phyloP scores from a whole-genome alignment of 2,113 vertebrate species.

The Gulo gulo region DNA sequence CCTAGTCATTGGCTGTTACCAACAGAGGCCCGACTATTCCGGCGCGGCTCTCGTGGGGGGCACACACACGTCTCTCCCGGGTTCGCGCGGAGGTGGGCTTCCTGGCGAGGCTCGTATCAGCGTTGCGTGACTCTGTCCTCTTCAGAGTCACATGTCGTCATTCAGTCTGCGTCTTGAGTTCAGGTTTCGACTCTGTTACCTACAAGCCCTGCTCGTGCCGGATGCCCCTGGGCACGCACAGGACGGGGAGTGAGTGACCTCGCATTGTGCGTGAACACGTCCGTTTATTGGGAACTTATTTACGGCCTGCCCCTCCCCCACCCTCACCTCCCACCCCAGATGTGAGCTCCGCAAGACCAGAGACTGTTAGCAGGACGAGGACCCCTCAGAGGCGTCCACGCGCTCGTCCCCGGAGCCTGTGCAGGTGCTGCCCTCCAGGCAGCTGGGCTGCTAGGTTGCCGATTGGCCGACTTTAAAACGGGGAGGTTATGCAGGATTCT shows the following conservation, averaged over 20 bases:
- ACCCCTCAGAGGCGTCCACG: not conserved
- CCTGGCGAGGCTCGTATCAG: not conserved
- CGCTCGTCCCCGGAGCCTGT: not conserved
- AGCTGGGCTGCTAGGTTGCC: not conserved
- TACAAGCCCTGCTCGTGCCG: not conserved
- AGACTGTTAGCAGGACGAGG: not conserved
- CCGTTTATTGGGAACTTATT: not conserved
- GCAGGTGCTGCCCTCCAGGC: not conserved
- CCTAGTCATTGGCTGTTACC: not conserved
- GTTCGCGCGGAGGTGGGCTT: accelerated
- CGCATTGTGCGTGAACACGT: accelerated
- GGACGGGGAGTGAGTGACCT: not conserved
- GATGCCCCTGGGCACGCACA: not conserved
- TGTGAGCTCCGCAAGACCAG: not conserved
- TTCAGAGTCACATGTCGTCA: too few species aligned
- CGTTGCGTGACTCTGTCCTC: accelerated
- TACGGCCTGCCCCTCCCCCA: not conserved
- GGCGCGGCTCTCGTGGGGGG: not conserved
- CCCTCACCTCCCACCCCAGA: not conserved
- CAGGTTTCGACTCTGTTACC: not conserved
- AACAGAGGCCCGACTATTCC: accelerated
- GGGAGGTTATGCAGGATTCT: not conserved
- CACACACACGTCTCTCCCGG: accelerated
- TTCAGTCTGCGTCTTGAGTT: not conserved
- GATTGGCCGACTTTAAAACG: too few species aligned